Conservation (phyloP, 2,797 vertebrate species). For the Alouatta caraya region DNA sequence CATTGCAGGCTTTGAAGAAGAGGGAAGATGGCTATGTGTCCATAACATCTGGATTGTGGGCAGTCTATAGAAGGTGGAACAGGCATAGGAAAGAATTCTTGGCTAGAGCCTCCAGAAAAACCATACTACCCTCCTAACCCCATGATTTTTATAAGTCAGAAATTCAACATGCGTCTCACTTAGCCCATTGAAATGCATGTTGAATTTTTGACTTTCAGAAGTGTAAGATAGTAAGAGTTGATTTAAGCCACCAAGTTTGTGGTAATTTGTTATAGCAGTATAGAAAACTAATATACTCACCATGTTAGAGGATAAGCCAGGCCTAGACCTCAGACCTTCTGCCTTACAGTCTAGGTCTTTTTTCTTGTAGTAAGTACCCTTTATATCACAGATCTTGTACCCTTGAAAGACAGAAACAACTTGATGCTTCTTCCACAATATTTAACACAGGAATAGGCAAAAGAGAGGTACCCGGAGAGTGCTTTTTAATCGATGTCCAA, state of each 20-base stretch:
- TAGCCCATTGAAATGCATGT: not conserved
- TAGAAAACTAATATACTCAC: not conserved
- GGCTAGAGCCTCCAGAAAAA: not conserved
- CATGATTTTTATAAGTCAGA: not conserved
- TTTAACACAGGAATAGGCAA: not conserved
- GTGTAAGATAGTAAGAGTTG: not conserved
- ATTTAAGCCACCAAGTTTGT: not conserved
- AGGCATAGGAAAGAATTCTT: not conserved
- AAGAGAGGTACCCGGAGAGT: not conserved
- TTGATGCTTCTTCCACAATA: not conserved
- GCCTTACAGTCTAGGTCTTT: not conserved
- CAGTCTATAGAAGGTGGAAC: not conserved
- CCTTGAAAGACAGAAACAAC: not conserved
- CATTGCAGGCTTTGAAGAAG: not conserved
- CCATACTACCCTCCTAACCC: not conserved
- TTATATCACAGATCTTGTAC: fast-evolving
- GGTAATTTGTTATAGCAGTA: not conserved
- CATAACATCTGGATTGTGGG: not conserved
- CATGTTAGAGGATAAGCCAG: not conserved
- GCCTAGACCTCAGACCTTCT: not conserved
- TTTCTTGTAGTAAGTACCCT: not conserved
- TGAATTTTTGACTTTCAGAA: not conserved
- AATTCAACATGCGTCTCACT: not conserved
- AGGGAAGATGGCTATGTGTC: not conserved
- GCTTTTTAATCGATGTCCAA: not conserved